phyloP scores from a whole-genome alignment of 2,113 vertebrate species.

The Bos taurus region DNA sequence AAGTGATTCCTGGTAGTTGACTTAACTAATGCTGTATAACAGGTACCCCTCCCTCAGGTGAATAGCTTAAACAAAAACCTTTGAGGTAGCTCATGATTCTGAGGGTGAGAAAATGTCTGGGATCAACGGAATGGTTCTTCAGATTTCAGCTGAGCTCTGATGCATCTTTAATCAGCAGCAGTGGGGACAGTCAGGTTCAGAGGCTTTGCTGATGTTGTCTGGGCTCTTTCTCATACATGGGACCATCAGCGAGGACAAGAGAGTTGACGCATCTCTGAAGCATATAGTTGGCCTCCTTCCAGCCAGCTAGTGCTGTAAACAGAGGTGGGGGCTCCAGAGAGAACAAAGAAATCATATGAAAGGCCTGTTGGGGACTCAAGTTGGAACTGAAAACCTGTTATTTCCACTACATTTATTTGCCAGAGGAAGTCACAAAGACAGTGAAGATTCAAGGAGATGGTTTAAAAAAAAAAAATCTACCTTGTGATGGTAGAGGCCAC shows the following conservation, averaged over 20 bases:
- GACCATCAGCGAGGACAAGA: not conserved
- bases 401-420: not conserved
- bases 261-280: not conserved
- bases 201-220: not conserved
- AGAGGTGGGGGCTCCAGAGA: not conserved
- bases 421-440: not conserved
- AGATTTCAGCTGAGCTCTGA: not conserved
- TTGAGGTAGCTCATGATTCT: not conserved
- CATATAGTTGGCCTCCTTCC: not conserved
- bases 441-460: not conserved
- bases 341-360: not conserved
- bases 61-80: not conserved
- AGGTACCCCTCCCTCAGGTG: not conserved
- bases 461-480: not conserved
- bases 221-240: not conserved
- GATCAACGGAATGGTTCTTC: not conserved
- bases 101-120: not conserved
- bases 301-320: not conserved
- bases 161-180: not conserved
- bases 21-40: not conserved
- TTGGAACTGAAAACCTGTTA: not conserved
- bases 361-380: not conserved
- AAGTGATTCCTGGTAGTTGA: not conserved
- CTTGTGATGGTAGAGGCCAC: not conserved
- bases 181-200: not conserved